phyloP scores from a whole-genome alignment of 2,797 vertebrate genomes.

The Urophycis tenuis region DNA sequence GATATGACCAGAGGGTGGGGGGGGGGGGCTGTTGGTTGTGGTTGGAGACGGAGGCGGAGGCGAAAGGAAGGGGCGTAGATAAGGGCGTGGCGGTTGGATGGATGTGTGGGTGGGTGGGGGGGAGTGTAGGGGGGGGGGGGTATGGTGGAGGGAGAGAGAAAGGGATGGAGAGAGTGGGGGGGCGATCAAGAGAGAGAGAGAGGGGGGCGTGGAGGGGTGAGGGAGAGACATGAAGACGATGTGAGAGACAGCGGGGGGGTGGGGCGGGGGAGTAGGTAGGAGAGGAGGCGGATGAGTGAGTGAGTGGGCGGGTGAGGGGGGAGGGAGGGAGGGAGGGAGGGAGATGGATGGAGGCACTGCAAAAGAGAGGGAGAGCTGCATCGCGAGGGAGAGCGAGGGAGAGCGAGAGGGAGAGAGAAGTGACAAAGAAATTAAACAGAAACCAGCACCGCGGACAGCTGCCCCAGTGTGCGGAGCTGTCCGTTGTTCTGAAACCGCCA shows the following conservation, averaged over 20 bases:
- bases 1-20: slow-evolving; percentile 32
- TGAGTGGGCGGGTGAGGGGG: too few species aligned
- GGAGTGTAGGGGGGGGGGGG: slow-evolving; percentile 12
- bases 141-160: not conserved
- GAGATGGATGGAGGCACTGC: not conserved
- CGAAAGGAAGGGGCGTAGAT: too few species aligned
- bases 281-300: not conserved
- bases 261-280: too few species aligned
- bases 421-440: not conserved
- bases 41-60: slow-evolving; percentile 19
- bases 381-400: not conserved
- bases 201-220: too few species aligned
- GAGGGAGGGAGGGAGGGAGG: not conserved
- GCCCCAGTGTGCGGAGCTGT: not conserved
- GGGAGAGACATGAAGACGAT: too few species aligned
- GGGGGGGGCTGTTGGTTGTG: not conserved
- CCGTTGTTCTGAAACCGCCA: not conserved
- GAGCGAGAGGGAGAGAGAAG: not conserved
- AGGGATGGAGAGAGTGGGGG: not conserved
- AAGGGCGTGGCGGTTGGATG: not conserved
- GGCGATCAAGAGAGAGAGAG: too few species aligned
- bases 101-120: not conserved
- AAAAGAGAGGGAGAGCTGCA: not conserved
- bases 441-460: not conserved
- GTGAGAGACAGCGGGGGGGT: too few species aligned